These are phyloP conservation scores for Pelvicachromis taeniatus DNA, from an alignment of 2,113 vertebrate genomes.

Conservation along the genomic window DNA sequence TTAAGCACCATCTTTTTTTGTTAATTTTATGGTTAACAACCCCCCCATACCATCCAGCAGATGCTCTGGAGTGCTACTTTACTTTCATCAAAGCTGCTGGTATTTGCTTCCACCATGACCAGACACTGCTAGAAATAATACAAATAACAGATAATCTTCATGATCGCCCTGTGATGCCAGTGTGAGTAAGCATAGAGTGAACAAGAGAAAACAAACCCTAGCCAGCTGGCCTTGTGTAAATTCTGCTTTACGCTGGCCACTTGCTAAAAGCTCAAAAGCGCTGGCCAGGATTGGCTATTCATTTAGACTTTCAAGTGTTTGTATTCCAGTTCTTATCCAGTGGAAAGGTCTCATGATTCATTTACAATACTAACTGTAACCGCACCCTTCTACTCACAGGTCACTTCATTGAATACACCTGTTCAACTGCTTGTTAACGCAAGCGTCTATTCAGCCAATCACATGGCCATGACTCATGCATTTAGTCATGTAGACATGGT, in stretches of 20 bases:
- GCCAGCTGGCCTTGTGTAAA: background rate
- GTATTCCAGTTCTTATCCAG: background rate
- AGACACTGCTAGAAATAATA: too few relatives aligned
- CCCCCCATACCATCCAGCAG: too few relatives aligned
- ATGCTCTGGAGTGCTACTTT: too few relatives aligned
- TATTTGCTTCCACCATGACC: too few relatives aligned
- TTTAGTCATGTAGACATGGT: background rate
- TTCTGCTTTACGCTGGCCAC: background rate
- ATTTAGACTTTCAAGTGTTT: background rate
- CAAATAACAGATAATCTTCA: too few relatives aligned
- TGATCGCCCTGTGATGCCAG: too few relatives aligned
- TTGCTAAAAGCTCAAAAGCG: background rate
- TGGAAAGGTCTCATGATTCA: background rate
- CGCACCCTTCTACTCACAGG: background rate
- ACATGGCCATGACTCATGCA: background rate
- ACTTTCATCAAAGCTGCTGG: too few relatives aligned
- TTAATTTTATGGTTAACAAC: too few relatives aligned
- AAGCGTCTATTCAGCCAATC: background rate
- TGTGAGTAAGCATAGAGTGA: too few relatives aligned
- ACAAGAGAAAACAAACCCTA: background rate
- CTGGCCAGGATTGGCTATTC: background rate
- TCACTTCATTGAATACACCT: background rate
- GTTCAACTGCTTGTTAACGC: background rate
- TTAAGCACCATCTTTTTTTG: background rate
- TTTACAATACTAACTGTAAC: background rate